These are phyloP conservation scores for Bradypus variegatus DNA, from an alignment of 2,797 vertebrate genomes.

Conservation along the genomic window DNA sequence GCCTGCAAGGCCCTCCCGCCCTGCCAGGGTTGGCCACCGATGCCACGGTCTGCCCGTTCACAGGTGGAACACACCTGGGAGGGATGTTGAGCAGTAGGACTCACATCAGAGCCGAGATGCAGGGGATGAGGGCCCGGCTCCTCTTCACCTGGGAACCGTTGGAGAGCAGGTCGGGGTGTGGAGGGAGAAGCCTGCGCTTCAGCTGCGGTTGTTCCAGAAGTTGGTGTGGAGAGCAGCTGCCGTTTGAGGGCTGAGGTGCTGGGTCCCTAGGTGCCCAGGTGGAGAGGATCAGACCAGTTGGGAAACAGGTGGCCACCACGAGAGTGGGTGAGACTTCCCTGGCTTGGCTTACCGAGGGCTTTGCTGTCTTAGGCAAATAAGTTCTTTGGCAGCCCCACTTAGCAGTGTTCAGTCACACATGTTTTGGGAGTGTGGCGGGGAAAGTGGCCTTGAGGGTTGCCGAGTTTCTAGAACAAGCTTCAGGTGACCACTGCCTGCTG, in stretches of 20 bases:
- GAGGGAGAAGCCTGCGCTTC: not conserved
- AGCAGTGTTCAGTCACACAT: too few relatives aligned
- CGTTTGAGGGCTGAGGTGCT: not conserved
- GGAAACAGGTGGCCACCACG: not conserved
- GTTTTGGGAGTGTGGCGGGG: too few relatives aligned
- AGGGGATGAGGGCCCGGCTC: not conserved
- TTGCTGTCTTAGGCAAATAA: too few relatives aligned
- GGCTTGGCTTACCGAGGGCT: rapidly evolving
- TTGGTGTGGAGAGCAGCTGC: not conserved
- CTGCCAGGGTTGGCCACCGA: not conserved
- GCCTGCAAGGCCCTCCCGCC: not conserved
- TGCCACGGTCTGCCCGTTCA: not conserved
- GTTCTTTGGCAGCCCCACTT: too few relatives aligned
- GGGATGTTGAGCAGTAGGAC: too few relatives aligned
- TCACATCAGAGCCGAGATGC: rapidly evolving
- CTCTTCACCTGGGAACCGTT: too few relatives aligned
- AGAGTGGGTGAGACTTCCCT: too few relatives aligned
- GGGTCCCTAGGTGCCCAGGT: not conserved
- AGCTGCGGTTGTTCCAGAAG: too few relatives aligned
- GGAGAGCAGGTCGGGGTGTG: not conserved
- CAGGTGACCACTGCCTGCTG: not conserved
- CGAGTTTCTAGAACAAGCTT: too few relatives aligned
- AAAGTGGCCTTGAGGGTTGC: too few relatives aligned
- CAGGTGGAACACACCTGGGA: not conserved
- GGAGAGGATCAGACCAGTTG: not conserved